These are phyloP conservation scores for Euglossa dilemma DNA, from an alignment of 1,140 invertebrate species.

Conservation along the genomic window DNA sequence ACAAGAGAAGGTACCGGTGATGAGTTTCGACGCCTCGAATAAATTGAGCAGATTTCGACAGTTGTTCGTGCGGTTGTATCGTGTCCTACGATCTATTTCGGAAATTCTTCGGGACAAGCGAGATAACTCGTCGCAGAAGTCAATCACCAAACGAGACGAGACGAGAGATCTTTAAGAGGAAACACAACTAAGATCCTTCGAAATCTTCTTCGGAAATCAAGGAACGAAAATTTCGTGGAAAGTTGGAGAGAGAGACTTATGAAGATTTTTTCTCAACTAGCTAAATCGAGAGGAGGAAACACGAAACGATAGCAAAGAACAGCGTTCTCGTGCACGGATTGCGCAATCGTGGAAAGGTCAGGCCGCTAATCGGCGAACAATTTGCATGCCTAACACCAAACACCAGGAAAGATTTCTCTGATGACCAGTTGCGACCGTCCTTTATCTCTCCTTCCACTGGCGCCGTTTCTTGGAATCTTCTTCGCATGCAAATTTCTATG, in stretches of 20 bases:
- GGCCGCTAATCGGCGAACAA: conserved; percentile 41
- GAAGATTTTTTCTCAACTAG: background rate
- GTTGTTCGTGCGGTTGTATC: background rate
- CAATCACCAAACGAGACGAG: too few relatives aligned
- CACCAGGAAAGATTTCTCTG: conserved; percentile 33
- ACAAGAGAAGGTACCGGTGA: conserved; percentile 5
- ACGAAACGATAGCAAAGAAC: background rate
- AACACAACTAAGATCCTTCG: background rate
- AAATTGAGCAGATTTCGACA: conserved; percentile 6
- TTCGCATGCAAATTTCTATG: background rate
- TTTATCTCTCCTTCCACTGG: conserved; percentile 15
- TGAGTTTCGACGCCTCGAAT: background rate
- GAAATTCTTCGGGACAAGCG: background rate
- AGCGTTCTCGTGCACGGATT: conserved; percentile 30
- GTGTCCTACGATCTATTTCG: background rate
- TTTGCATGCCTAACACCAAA: conserved; percentile 50
- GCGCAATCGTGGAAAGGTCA: conserved; percentile 44
- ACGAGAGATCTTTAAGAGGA: background rate
- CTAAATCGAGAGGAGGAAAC: conserved; percentile 15
- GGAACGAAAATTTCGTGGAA: background rate
- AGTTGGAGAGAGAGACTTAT: background rate
- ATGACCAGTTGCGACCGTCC: conserved; percentile 37
- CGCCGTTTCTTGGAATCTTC: background rate
- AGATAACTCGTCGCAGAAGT: too few relatives aligned
- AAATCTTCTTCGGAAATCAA: background rate